A percentile compares a stretch with the other conserved stretches of the same genome.
Conservation (phyloP, 2,888 invertebrate species). For the Pachydiplax longipennis region DNA sequence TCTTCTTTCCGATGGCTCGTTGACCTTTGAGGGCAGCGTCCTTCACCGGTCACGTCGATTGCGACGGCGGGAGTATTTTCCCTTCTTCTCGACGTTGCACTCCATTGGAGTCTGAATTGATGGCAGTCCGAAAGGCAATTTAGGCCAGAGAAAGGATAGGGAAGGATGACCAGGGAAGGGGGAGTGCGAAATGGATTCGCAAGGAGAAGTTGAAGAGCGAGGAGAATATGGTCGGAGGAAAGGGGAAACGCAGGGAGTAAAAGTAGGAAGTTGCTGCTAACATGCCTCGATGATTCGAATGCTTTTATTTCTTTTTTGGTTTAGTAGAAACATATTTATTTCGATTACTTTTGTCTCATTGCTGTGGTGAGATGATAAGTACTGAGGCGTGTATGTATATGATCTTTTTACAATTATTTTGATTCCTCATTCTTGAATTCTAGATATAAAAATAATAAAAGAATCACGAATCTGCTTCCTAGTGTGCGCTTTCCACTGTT, state of each 20-base stretch:
- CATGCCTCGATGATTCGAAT: background rate
- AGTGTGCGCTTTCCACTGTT: too few species aligned
- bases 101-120: background rate
- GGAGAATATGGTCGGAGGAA: background rate
- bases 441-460: too few species aligned
- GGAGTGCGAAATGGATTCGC: background rate
- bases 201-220: background rate
- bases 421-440: too few species aligned
- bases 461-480: too few species aligned
- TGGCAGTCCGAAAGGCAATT: conserved; percentile 21
- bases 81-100: background rate
- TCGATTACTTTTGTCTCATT: too few species aligned
- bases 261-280: background rate
- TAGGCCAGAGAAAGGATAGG: background rate
- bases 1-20: background rate
- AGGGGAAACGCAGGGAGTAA: too few species aligned
- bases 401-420: too few species aligned
- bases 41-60: background rate
- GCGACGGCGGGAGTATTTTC: background rate
- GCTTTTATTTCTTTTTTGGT: too few species aligned
- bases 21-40: background rate
- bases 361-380: too few species aligned
- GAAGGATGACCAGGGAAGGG: background rate
- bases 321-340: too few species aligned
- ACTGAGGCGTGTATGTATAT: too few species aligned